Evolutionary conservation across 2,888 invertebrate species (phyloP).

Genomic region (Ennomos erosarius): DNA sequence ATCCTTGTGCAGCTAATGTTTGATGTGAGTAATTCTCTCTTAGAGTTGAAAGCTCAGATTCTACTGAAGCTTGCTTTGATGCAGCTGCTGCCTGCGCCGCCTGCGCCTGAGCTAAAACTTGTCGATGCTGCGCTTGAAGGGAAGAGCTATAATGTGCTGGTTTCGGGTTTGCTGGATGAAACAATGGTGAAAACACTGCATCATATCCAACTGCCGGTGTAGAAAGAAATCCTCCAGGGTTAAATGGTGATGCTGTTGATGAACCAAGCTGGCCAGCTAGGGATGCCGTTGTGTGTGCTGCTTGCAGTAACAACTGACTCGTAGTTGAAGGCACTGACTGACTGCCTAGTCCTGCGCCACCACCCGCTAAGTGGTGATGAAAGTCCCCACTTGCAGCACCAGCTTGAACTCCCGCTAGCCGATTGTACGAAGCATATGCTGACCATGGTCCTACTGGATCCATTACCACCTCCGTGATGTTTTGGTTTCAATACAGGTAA

Average conservation of each 20-base stretch:
- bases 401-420: constrained; percentile 89
- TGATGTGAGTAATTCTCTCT: constrained; percentile 87
- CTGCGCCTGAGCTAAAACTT: constrained; percentile 86
- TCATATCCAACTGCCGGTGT: constrained; percentile 92
- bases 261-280: constrained; percentile 87
- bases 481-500: constrained; percentile 73
- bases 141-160: constrained; percentile 89
- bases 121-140: constrained; percentile 88
- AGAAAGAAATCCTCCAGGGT: constrained; percentile 90
- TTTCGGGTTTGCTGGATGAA: constrained; percentile 91
- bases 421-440: constrained; percentile 93
- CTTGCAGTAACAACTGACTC: constrained; percentile 88
- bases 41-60: constrained; percentile 83
- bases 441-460: constrained; percentile 97
- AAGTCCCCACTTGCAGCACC: constrained; percentile 88
- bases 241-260: constrained; percentile 87
- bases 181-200: constrained; percentile 92
- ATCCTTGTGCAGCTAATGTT: constrained; percentile 84
- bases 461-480: constrained; percentile 88
- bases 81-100: constrained; percentile 83
- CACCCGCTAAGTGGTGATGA: constrained; percentile 88
- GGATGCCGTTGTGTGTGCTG: constrained; percentile 86
- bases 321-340: constrained; percentile 87
- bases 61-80: constrained; percentile 83
- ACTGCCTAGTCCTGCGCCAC: constrained; percentile 80